These are phyloP conservation scores for Trinectes maculatus DNA, from an alignment of 2,113 vertebrate genomes.

Conservation along the genomic window DNA sequence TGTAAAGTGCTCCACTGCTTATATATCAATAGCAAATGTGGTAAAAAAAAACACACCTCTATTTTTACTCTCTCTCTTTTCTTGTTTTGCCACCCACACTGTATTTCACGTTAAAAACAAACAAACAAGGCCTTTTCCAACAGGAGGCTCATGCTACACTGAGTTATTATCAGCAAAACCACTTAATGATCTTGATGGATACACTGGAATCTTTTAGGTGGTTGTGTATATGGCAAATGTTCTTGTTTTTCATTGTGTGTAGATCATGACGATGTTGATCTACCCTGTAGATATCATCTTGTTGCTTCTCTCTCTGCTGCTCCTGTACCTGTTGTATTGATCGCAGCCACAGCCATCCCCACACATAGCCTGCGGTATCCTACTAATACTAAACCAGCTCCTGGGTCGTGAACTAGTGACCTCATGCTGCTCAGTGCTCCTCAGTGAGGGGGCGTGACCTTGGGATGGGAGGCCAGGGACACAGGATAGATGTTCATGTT, in stretches of 20 bases:
- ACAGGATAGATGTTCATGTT: conserved; percentile 58
- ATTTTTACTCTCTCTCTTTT: conserved; percentile 41
- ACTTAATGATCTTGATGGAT: not conserved
- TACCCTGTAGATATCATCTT: conserved; percentile 37
- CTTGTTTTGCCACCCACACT: conserved; percentile 10
- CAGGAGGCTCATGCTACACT: not conserved
- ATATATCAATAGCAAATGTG: conserved; percentile 72
- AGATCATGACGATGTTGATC: conserved; percentile 40
- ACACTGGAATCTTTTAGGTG: not conserved
- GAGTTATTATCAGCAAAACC: conserved; percentile 1
- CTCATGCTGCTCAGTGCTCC: conserved; percentile 49
- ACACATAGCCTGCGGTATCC: conserved; percentile 66
- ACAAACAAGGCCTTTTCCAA: conserved; percentile 19
- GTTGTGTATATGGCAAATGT: not conserved
- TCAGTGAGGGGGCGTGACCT: conserved; percentile 62
- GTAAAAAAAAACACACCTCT: conserved; percentile 14
- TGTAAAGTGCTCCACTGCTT: conserved; percentile 82
- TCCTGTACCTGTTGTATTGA: conserved; percentile 71
- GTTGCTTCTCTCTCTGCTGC: conserved; percentile 20
- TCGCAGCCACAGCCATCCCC: conserved; percentile 38
- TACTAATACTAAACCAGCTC: conserved; percentile 67
- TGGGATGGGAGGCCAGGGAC: conserved; percentile 55
- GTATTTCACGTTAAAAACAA: not conserved
- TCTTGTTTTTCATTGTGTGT: conserved; percentile 8
- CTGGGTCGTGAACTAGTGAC: conserved; percentile 67